Evolutionary conservation across 2,888 invertebrate species (phyloP), one percentile per base, ranked within the genome.

Genomic region (Drosophila helvetica): DNA sequence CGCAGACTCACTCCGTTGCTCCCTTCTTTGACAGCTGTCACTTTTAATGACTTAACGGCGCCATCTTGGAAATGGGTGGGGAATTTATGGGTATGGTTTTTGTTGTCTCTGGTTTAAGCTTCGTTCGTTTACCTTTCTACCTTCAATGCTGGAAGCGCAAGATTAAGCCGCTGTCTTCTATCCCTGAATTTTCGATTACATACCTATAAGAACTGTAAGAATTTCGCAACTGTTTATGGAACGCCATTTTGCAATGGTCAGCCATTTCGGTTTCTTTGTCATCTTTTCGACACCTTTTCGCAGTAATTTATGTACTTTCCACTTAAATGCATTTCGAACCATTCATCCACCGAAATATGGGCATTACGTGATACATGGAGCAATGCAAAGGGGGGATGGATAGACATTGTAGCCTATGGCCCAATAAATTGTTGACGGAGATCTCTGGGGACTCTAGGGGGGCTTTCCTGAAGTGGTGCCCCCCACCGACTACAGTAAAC

Each of bases 221-320:
- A 42, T n/a, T 38, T 38, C 38, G 38, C 2, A 38, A 38, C 38
- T 38, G 38, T n/a, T 7, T n/a, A 38, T 38, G n/a, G 38, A 27
- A 52, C 52, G 77, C 77, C 79, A 77, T 79, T 76, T 76, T 77
- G 46, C 7, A 9, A 45, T 48, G 43, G 47, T 33, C 53, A 43
- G 57, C 79, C 72, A 78, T 80, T 68, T 72, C 74, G 30, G 12
- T 33, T 5, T 46, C 15, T 10, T 10, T 43, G 19, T 22, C n/a
- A 12, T 6, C 17, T 38, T 7, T 38, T 15, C 38, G 38, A 38
- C 38, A 38, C 38, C 6, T 38, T 38, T 7, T 15, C 7, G 7
- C 15, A n/a, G 38, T 38, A 7, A 38, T 38, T 38, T 38, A 38
- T 38, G 38, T 38, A 38, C 38, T 38, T 38, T 38, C n/a, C 15